Conservation (phyloP, 2,888 invertebrate species). For the Seira ritae region DNA sequence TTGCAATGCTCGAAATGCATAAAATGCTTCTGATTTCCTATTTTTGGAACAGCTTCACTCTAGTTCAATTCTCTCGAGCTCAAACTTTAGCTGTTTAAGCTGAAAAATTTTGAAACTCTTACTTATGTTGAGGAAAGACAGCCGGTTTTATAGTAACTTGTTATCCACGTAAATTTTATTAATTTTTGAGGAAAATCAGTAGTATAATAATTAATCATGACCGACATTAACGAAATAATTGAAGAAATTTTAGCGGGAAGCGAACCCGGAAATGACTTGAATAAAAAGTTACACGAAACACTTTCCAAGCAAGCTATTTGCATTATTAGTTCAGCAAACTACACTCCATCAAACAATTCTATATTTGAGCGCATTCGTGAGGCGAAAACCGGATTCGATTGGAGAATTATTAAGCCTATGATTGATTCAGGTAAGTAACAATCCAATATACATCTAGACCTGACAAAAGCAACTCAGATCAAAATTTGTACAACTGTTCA, state of each 20-base stretch:
- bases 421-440: background rate
- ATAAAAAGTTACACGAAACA: conserved; percentile 13
- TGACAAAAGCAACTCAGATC: too few species aligned
- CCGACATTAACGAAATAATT: background rate
- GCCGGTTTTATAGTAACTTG: too few species aligned
- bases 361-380: conserved; percentile 26
- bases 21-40: conserved; percentile 50
- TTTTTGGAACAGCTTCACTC: too few species aligned
- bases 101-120: too few species aligned
- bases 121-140: conserved; percentile 32
- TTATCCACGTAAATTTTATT: too few species aligned
- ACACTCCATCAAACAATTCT: background rate
- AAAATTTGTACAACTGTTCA: background rate
- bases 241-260: conserved; percentile 3
- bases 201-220: background rate
- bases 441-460: too few species aligned
- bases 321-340: background rate
- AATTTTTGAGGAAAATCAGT: background rate
- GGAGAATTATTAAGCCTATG: background rate
- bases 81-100: too few species aligned
- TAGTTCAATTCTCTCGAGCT: too few species aligned
- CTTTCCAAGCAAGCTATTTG: background rate
- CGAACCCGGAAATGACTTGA: background rate
- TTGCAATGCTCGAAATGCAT: conserved; percentile 63
- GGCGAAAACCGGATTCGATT: conserved; percentile 22